Percentiles rank a stretch among this genome's conserved stretches.
Evolutionary conservation across 2,888 invertebrate genomes (phyloP).

Genomic region (Helleia helle): DNA sequence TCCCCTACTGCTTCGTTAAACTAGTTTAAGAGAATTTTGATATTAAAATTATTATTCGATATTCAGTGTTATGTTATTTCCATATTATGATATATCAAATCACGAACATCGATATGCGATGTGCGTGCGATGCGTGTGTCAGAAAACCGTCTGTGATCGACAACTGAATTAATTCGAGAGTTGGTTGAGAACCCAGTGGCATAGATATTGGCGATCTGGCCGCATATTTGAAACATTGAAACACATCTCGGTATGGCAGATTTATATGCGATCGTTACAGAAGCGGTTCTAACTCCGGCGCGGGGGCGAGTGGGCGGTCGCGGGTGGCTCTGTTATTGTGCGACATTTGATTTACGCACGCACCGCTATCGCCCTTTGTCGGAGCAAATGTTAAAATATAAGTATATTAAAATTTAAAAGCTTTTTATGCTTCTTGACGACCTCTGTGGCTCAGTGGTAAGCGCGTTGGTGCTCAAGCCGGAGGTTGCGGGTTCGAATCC

Average conservation of each 20-base stretch:
- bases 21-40: not conserved
- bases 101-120: too few species aligned
- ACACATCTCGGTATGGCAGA: constrained; percentile 65
- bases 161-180: not conserved
- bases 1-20: constrained; percentile 30
- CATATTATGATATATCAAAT: too few species aligned
- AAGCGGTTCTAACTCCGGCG: constrained; percentile 36
- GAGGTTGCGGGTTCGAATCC: too few species aligned
- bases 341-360: constrained; percentile 73
- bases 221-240: constrained; percentile 30
- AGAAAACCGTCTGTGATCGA: not conserved
- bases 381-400: constrained; percentile 47
- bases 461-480: too few species aligned
- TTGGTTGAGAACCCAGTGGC: constrained; percentile 56
- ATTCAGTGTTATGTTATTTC: too few species aligned
- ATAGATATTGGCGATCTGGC: constrained; percentile 46
- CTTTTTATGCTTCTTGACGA: constrained; percentile 11
- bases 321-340: constrained; percentile 67
- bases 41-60: not conserved
- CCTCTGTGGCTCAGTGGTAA: too few species aligned
- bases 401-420: constrained; percentile 10
- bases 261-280: constrained; percentile 59
- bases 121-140: too few species aligned
- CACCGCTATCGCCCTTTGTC: constrained; percentile 72
- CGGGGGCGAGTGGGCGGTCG: constrained; percentile 35